Evolutionary conservation across 92 coral and sea anemone genomes (phyloP), one percentile per base, ranked within the genome.

Genomic region (Siderastrea siderea): DNA sequence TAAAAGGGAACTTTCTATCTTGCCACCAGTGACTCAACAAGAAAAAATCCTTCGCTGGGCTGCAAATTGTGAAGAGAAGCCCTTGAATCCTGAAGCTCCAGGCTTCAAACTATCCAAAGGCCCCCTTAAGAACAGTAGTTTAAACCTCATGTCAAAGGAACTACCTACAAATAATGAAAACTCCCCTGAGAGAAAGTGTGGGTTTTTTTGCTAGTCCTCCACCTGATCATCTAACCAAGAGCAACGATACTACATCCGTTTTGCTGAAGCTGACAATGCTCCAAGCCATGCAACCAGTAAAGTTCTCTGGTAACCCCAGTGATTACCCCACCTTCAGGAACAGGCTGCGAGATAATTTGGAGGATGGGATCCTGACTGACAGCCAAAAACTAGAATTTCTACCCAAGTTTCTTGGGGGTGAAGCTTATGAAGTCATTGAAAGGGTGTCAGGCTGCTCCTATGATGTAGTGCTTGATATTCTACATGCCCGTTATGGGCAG

Each of bases 371-470:
- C 19, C 68, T 93, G 9, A 82, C 48, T 68, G 92, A 83, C 74
- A 79, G 83, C 51, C 91, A 93, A 54, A 87, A 82, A 43, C 52
- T 90, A 10, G 92, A 90, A 72, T 93, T 90, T 53, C 72, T 87
- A 50, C 74, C 83, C 17, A 67, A 79, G 65, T 83, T 82, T 75
- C 52, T 83, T 71, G 48, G 14, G 10, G 88, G 96, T 44, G 94
- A 93, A 48, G 92, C 88, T 5, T 86, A 81, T 55, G 94, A 87
- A 61, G 82, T 91, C 11, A 87, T 84, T 48, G 78, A 79, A 46
- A 77, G 84, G 78, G 86, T 79, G 5, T 46, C 93, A 5, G 93
- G 93, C 38, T 90, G 96, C 73, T 69, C 89, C 45, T 90, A 83
- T 78, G 79, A 83, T 9, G 93, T 61, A 16, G 65, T 85, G 43